Evolutionary conservation across 2,797 vertebrate genomes (phyloP).

Genomic region (Sternarchorhynchus goeldii): DNA sequence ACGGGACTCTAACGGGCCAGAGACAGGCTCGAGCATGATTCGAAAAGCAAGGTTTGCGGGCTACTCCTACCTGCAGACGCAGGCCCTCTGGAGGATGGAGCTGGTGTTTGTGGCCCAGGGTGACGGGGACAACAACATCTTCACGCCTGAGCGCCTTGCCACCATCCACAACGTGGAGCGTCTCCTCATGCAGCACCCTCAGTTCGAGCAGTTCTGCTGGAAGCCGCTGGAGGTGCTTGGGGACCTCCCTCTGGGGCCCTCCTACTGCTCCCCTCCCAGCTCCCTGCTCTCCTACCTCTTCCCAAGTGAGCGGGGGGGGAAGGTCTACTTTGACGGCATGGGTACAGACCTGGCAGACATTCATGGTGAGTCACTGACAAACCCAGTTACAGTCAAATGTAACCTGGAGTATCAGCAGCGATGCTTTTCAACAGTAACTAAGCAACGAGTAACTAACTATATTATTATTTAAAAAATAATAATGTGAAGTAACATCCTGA

Average conservation of each 20-base stretch:
- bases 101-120: slow-evolving; percentile 94
- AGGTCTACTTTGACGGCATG: slow-evolving; percentile 96
- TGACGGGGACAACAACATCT: slow-evolving; percentile 87
- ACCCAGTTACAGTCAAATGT: too few species aligned
- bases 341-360: slow-evolving; percentile 97
- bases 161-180: slow-evolving; percentile 91
- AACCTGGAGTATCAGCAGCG: too few species aligned
- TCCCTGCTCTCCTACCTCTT: slow-evolving; percentile 97
- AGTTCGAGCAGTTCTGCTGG: slow-evolving; percentile 96
- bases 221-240: slow-evolving; percentile 91
- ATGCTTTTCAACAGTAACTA: too few species aligned
- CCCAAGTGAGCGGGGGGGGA: slow-evolving; percentile 91
- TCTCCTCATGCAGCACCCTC: slow-evolving; percentile 92
- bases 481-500: too few species aligned
- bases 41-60: slow-evolving; percentile 68
- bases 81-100: slow-evolving; percentile 94
- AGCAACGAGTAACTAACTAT: too few species aligned
- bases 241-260: slow-evolving; percentile 90
- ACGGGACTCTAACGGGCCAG: slow-evolving; percentile 7
- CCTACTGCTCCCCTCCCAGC: slow-evolving; percentile 95
- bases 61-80: slow-evolving; percentile 87
- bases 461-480: too few species aligned
- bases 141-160: slow-evolving; percentile 88
- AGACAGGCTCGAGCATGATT: slow-evolving; percentile 36
- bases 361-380: slow-evolving; percentile 76